These are phyloP conservation scores for Macroglossus sobrinus DNA, from an alignment of 2,113 vertebrate species.

Conservation along the genomic window DNA sequence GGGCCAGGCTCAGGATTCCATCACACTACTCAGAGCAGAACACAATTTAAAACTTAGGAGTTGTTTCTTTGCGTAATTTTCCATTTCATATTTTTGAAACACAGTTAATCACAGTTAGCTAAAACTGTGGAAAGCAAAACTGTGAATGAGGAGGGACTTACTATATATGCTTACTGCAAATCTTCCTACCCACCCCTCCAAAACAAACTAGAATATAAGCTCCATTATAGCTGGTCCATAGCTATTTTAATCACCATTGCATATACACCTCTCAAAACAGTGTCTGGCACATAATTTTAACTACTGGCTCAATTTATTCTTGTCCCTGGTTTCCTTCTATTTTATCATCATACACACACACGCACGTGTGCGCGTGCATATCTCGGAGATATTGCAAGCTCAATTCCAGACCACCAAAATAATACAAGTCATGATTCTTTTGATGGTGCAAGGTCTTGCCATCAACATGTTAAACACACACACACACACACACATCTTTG, in stretches of 20 bases:
- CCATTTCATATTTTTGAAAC: background rate
- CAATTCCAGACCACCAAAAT: background rate
- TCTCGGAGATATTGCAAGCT: background rate
- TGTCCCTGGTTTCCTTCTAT: background rate
- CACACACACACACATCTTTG: background rate
- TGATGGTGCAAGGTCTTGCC: background rate
- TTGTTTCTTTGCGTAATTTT: background rate
- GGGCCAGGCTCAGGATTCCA: background rate
- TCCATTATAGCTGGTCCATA: background rate
- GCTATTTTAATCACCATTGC: background rate
- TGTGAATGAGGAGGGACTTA: background rate
- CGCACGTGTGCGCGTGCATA: too few species aligned
- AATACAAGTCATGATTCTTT: background rate
- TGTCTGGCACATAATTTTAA: background rate
- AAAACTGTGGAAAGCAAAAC: background rate
- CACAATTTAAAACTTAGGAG: background rate
- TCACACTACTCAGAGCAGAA: background rate
- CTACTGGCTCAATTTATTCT: background rate
- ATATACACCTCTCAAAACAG: background rate
- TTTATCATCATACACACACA: too few species aligned
- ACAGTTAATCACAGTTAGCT: background rate
- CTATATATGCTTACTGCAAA: too few species aligned
- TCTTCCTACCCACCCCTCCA: background rate
- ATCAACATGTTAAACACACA: too few species aligned
- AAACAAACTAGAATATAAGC: background rate